phyloP scores from a whole-genome alignment of 2,797 vertebrate genomes.

The Cryptoblepharus egeriae region DNA sequence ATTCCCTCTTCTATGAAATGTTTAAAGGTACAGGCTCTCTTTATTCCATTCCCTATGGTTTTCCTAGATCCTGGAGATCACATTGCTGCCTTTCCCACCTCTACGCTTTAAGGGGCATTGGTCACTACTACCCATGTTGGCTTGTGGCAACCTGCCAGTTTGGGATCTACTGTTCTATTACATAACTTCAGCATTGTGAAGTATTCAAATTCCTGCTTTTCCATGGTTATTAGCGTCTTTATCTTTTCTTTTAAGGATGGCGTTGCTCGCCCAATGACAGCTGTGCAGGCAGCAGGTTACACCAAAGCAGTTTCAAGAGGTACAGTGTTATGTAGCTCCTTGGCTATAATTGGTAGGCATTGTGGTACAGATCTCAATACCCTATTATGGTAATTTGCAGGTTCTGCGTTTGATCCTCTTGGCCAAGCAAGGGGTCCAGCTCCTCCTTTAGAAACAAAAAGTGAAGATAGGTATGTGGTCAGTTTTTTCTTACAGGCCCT shows the following conservation, averaged over 20 bases:
- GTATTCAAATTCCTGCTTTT: slow-evolving; percentile 2
- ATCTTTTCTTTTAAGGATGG: slow-evolving; percentile 84
- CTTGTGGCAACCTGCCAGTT: too few species aligned
- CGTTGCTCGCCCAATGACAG: slow-evolving; percentile 91
- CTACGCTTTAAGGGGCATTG: too few species aligned
- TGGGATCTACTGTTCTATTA: background rate
- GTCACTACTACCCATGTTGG: too few species aligned
- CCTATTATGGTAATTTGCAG: slow-evolving; percentile 72
- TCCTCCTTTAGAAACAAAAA: slow-evolving; percentile 89
- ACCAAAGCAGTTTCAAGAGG: slow-evolving; percentile 86
- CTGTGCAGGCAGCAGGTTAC: slow-evolving; percentile 94
- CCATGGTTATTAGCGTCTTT: background rate
- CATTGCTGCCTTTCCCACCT: too few species aligned
- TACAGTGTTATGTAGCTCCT: slow-evolving; percentile 56
- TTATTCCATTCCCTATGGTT: too few species aligned
- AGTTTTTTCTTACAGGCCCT: slow-evolving; percentile 36
- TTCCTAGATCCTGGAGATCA: too few species aligned
- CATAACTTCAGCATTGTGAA: background rate
- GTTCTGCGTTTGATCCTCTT: slow-evolving; percentile 91
- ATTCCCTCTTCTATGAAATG: too few species aligned
- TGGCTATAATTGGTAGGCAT: background rate
- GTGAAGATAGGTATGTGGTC: slow-evolving; percentile 87
- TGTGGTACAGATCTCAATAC: slow-evolving; percentile 39
- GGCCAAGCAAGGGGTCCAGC: slow-evolving; percentile 90
- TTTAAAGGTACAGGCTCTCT: too few species aligned